These are phyloP conservation scores for Ptyas mucosa DNA, from an alignment of 2,113 vertebrate genomes.

Conservation along the genomic window DNA sequence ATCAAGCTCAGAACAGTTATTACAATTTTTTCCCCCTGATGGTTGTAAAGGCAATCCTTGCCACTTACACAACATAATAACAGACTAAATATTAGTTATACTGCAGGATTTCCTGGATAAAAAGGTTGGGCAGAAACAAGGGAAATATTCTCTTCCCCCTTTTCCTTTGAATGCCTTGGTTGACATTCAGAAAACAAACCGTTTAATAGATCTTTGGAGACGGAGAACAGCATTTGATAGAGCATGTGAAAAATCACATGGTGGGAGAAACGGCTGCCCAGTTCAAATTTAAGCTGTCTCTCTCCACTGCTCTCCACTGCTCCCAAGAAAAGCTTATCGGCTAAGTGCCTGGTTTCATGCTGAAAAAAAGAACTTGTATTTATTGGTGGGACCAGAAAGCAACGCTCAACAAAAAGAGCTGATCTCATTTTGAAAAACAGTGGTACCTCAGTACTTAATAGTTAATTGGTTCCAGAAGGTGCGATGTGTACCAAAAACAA, in stretches of 20 bases:
- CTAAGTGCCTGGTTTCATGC: background rate
- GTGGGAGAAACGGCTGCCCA: background rate
- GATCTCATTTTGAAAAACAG: background rate
- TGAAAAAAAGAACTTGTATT: background rate
- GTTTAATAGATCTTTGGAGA: constrained; percentile 22
- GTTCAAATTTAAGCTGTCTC: background rate
- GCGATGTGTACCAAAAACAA: background rate
- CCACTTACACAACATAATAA: background rate
- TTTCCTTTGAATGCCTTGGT: constrained; percentile 3
- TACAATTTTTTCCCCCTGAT: no score
- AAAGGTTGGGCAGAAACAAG: background rate
- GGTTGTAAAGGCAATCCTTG: background rate
- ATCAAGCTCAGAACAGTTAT: background rate
- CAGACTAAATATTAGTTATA: background rate
- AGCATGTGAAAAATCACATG: constrained; percentile 53
- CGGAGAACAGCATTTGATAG: constrained; percentile 32
- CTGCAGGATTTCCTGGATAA: background rate
- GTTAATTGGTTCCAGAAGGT: background rate
- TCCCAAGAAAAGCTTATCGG: background rate
- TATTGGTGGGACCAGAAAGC: background rate
- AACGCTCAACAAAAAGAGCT: background rate
- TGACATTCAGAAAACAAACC: background rate
- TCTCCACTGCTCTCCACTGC: background rate
- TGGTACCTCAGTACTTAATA: background rate
- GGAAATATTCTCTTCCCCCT: background rate